Base-by-base conservation (phyloP, 2,888 invertebrate genomes). In the Tineola bisselliella region DNA sequence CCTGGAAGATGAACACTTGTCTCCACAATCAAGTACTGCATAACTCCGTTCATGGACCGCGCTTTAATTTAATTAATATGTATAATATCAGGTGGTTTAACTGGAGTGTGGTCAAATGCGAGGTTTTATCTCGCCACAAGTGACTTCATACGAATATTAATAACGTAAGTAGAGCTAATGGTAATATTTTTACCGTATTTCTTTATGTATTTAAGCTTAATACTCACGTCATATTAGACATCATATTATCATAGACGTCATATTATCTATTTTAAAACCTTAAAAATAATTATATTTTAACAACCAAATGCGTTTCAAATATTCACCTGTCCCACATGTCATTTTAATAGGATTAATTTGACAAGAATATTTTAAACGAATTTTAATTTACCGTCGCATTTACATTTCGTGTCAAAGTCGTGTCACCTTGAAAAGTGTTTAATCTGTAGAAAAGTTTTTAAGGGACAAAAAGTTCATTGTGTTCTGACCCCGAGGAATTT, bases 311-410 rank as follows among this genome's bases (percentile, higher is more conserved):
- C 25, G 11, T 54, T 54, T 54, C 25, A 60, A 61, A 68, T 64
- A 66, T 66, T 66, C 67, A 69, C 68, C 68, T 70, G 60, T 61
- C 57, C 73, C 73, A 71, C 69, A 68, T 71, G 76, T 76, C 75
- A 74, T 63, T 62, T 62, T 77, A 79, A 79, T 79, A 79, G 76
- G 81, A 81, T 83, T 82, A 80, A 68, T 71, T 69, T 75, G 72
- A 75, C 68, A 68, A 64, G 25, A 54, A 54, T 38, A 38, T 54
- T 33, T 58, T 31, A 58, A 31, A 58, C 33, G 58, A 58, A 58
- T 30, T 58, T 58, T 33, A 58, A 58, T 58, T 58, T 58, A 33
- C 13, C 31, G 31, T 58, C 15, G 17, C 31, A 58, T 58, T 58
- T 58, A 58, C 17, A 58, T 33, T 58, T 25, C 54, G 5, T 54